Evolutionary conservation across 2,888 invertebrate species (phyloP), one percentile per base, ranked within the genome.

Genomic region (Auanema sp.): DNA sequence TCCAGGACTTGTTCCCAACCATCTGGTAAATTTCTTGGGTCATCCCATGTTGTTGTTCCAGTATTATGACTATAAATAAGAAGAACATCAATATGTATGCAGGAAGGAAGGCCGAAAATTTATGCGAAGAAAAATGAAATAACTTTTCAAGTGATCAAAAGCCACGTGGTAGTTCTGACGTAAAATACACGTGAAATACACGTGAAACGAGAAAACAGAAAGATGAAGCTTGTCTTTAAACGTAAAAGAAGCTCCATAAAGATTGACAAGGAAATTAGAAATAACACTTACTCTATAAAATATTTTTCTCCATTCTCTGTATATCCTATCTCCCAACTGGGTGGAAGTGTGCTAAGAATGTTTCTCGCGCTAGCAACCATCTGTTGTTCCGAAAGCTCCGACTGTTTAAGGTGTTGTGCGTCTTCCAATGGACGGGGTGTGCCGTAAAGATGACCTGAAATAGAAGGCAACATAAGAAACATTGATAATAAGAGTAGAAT

Each of bases 1-100:
- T 98, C 97, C 58, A 94, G 92, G 58, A 98, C 96, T 84, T 93
- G 90, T 85, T 98, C 97, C 98, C 98, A 98, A 47, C 97, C 98
- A 83, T 92, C 94, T 0, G 97, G 97, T 74, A 98, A 87, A 33
- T 71, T 11, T 92, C 96, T 88, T 8, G 96, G 97, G 85, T 97
- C 96, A 60, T 95, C 87, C 96, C 97, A 97, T 83, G 95, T 95
- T 0, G 96, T 96, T 12, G 95, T 94, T 63, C 95, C 94, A 10
- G 92, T 91, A 81, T 92, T 92, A 86, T 96, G 94, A 84, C 96
- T 96, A 85, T 23, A 86, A 79, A 57, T 44, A 21, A 43, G 6
- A 57, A 6, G 5, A 8, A 47, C 41, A 57, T 42, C 11, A 50
- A 57, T 11, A 41, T 55, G 2, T 8, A 33, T 33, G 33, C 3